Base-by-base conservation (phyloP, 2,888 invertebrate species). In the Papilio demoleus region DNA sequence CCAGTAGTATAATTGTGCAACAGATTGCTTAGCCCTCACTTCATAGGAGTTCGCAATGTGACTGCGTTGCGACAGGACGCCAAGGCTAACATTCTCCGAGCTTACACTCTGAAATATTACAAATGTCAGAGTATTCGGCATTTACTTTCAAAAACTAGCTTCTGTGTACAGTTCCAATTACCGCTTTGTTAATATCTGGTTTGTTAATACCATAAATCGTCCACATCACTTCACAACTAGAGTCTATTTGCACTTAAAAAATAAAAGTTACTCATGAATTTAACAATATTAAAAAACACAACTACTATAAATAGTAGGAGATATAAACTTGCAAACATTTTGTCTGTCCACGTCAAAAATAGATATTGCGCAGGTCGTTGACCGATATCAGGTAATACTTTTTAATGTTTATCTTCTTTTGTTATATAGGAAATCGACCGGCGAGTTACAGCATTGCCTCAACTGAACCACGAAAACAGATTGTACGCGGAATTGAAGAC, bases 391-490 rank as follows among this genome's bases (percentile, higher is more conserved):
- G 12, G 19, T 1, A 45, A 47, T 47, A 22, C 12, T 22, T 1
- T 22, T 22, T 2, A 45, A 47, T 47, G 12, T 47, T 11, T 9
- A 9, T 1, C 8, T 45, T 19, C 42, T 22, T 47, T 61, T 70
- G 22, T 19, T 61, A 60, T 50, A 31, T 74, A 90, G 90, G 89
- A 87, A 67, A 0, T 31, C 0, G 88, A 88, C 36, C 84, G 77
- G 53, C 78, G 76, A 0, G 1, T 77, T 0, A 76, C 82, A 6
- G 74, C 88, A 0, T 68, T 90, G 1, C 91, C 90, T 0, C 91
- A 92, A 70, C 56, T 92, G 59, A 88, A 86, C 72, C 85, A 77
- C 31, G 86, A 85, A 8, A 88, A 88, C 69, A 72, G 34, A 0
- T 65, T 88, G 0, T 88, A 89, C 71, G 1, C 22, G 0, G 82